Evolutionary conservation across 2,113 vertebrate genomes (phyloP).

Genomic region (Phaethornis superciliosus): DNA sequence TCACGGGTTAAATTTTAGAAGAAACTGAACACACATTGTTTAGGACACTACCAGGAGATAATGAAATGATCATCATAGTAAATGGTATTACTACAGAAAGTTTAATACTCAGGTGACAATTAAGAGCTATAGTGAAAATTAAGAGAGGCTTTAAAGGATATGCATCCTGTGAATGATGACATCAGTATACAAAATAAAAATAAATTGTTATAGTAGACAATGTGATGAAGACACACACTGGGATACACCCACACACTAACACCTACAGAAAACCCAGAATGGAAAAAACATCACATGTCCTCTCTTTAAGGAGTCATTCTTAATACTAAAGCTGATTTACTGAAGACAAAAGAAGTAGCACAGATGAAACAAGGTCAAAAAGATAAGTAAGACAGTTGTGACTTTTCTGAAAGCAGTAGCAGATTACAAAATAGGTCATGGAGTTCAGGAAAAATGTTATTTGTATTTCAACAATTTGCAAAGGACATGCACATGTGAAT

Average conservation of each 20-base stretch:
- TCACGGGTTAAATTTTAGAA: not conserved
- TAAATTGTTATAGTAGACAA: slow-evolving; percentile 24
- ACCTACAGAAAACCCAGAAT: not conserved
- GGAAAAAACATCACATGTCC: not conserved
- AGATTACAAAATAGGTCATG: slow-evolving; percentile 58
- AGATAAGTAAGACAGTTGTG: slow-evolving; percentile 50
- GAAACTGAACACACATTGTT: not conserved
- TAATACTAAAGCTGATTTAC: slow-evolving; percentile 16
- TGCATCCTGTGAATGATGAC: not conserved
- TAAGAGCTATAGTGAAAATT: slow-evolving; percentile 13
- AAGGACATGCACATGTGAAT: not conserved
- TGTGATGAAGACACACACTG: not conserved
- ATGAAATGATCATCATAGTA: not conserved
- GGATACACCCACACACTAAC: not conserved
- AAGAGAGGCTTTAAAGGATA: slow-evolving; percentile 2
- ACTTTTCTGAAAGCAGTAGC: slow-evolving; percentile 51
- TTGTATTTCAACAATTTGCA: slow-evolving; percentile 49
- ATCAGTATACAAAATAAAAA: not conserved
- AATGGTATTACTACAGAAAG: not conserved
- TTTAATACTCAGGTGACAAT: not conserved
- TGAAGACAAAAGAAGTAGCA: slow-evolving; percentile 50
- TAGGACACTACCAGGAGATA: not conserved
- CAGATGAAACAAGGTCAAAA: slow-evolving; percentile 57
- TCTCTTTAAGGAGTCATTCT: slow-evolving; percentile 31
- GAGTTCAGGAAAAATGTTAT: not conserved